phyloP scores from a whole-genome alignment of 2,113 vertebrate genomes.

The Pitta sordida region DNA sequence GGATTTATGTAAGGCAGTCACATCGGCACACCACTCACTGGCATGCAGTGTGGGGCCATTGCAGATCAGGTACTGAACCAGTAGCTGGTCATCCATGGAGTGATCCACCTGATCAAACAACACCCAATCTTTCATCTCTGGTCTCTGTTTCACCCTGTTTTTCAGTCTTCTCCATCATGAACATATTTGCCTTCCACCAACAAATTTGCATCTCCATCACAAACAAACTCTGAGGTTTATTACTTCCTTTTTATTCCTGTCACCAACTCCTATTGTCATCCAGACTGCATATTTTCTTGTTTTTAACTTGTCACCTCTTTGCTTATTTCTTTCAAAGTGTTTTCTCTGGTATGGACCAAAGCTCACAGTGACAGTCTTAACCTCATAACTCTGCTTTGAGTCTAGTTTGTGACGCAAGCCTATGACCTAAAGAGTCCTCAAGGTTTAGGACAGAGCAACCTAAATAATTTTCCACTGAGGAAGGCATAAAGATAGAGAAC shows the following conservation, averaged over 20 bases:
- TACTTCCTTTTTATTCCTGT: background rate
- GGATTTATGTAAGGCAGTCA: background rate
- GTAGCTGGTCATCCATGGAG: constrained; percentile 54
- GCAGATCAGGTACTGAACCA: background rate
- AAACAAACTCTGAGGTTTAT: background rate
- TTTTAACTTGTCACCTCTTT: background rate
- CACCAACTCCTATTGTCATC: background rate
- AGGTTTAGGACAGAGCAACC: background rate
- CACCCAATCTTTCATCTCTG: background rate
- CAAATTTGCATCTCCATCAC: background rate
- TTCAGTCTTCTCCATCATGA: background rate
- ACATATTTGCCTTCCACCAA: background rate
- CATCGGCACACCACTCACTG: background rate
- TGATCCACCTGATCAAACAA: constrained; percentile 57
- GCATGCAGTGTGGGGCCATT: constrained; percentile 50
- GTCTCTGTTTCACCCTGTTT: background rate
- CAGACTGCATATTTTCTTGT: background rate
- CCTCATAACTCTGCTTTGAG: background rate
- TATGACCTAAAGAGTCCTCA: background rate
- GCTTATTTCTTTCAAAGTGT: background rate
- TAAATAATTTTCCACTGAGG: background rate
- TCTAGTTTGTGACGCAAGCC: background rate
- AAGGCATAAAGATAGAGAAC: background rate
- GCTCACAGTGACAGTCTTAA: background rate
- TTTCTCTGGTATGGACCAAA: background rate